Percentiles rank a stretch among this genome's conserved stretches.
phyloP scores from a whole-genome alignment of 1,140 invertebrate species.

The Drosophila subpulchrella region DNA sequence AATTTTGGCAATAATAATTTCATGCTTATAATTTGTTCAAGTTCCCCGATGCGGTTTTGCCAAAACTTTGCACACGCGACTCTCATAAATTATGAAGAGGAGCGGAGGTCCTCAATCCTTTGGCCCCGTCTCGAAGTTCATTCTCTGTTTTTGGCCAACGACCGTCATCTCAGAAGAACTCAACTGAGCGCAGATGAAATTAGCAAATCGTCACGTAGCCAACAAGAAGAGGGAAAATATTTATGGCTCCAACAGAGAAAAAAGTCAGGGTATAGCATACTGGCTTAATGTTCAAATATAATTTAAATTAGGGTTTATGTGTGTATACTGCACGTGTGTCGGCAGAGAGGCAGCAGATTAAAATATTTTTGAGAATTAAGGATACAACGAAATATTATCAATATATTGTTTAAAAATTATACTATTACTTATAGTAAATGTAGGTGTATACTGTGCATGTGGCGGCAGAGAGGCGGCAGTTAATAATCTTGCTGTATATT shows the following conservation, averaged over 20 bases:
- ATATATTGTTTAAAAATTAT: too few relatives aligned
- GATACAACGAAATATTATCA: neutral
- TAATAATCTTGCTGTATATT: too few relatives aligned
- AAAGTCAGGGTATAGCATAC: neutral
- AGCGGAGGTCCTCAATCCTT: constrained; percentile 25
- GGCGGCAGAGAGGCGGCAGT: too few relatives aligned
- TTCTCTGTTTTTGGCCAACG: constrained; percentile 39
- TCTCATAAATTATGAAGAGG: constrained; percentile 64
- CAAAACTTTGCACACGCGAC: constrained; percentile 57
- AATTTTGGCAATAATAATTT: constrained; percentile 54
- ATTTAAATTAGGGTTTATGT: neutral
- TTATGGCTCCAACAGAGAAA: constrained; percentile 28
- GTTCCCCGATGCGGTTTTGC: constrained; percentile 20
- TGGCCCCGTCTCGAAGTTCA: constrained; percentile 25
- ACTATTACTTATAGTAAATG: too few relatives aligned
- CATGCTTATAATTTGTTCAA: constrained; percentile 38
- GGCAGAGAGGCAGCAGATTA: too few relatives aligned
- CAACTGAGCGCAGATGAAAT: constrained; percentile 41
- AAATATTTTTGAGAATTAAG: too few relatives aligned
- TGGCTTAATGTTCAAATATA: neutral
- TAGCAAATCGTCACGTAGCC: constrained; percentile 78
- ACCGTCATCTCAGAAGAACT: constrained; percentile 30
- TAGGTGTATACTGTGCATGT: too few relatives aligned
- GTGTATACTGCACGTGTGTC: too few relatives aligned
- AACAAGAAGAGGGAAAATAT: constrained; percentile 29